Evolutionary conservation across 2,888 invertebrate genomes (phyloP).

Genomic region (Xylocampa areola): DNA sequence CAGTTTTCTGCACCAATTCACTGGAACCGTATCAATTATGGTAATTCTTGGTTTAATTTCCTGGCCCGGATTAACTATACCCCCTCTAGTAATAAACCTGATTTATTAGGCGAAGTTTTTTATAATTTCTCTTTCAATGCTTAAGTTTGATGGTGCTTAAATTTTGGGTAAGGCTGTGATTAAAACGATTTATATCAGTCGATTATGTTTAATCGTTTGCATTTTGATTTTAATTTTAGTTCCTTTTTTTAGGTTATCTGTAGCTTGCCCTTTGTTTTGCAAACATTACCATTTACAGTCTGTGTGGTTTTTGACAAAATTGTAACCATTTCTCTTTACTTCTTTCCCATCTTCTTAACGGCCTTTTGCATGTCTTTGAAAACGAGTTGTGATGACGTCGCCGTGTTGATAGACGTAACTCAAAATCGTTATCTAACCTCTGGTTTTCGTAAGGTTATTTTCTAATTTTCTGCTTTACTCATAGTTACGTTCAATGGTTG

Average conservation of each 20-base stretch:
- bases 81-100: constrained; percentile 84
- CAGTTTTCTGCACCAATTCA: constrained; percentile 85
- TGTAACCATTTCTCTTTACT: no score
- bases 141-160: constrained; percentile 38
- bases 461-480: constrained; percentile 43
- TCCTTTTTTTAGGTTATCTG: neutral
- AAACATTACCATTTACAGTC: no score
- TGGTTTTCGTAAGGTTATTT: constrained; percentile 32
- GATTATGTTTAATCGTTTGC: constrained; percentile 30
- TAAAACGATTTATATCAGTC: constrained; percentile 35
- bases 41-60: constrained; percentile 88
- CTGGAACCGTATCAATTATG: constrained; percentile 88
- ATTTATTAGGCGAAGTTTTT: constrained; percentile 80
- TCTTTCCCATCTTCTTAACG: no score
- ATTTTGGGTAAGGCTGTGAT: constrained; percentile 43
- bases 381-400: no score
- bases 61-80: constrained; percentile 84
- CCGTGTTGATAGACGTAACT: no score
- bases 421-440: constrained; percentile 15
- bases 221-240: constrained; percentile 3
- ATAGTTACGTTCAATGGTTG: constrained; percentile 47
- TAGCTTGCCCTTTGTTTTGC: no score
- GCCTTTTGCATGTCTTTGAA: no score
- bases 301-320: neutral
- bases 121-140: constrained; percentile 67